Base-by-base conservation (phyloP, 1,140 invertebrate genomes). In the Microplitis mediator region DNA sequence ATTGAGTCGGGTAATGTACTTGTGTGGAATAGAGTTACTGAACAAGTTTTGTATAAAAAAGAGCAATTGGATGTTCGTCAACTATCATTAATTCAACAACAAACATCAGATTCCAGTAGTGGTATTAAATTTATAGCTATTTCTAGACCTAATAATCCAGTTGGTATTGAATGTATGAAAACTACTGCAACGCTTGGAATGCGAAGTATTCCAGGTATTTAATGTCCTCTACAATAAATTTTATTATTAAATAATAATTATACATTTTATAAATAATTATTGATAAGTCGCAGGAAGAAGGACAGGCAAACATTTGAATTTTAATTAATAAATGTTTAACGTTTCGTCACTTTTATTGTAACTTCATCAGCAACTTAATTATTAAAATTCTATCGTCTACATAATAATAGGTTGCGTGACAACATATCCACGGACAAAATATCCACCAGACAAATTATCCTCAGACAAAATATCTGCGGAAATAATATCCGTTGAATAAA, bases 1-100 rank as follows among this genome's bases (percentile, higher is more conserved):
- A 93, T 95, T 0, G 97, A 99, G 82, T 97, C 96, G 1, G 97
- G 96, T 0, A 95, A 95, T 79, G 89, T 99, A 32, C 85, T 99
- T 0, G 91, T 98, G 32, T 99, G 97, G 97, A 94, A 97, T 78
- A 89, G 95, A n/a, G 87, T 91, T 45, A 93, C 93, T 0, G 92
- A 94, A 75, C 91, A 93, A 84, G 96, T 97, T 0, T 84, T 95
- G 51, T 95, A 92, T 77, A 94, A 95, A 88, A 92, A 95, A 79
- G 92, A 93, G 77, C 94, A 98, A 81, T 91, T 91, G 8, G 93
- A 95, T 4, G 93, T 98, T 4, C 93, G 93, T 72, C 96, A 98
- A 83, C 87, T 99, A 4, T 89, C 93, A 0, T 89, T 98, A 4
- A 89, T 97, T 76, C 94, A 96, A 76, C 92, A 94, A 56, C 95